Base-by-base conservation (phyloP, 1,140 invertebrate species). In the Hetaerina americana region DNA sequence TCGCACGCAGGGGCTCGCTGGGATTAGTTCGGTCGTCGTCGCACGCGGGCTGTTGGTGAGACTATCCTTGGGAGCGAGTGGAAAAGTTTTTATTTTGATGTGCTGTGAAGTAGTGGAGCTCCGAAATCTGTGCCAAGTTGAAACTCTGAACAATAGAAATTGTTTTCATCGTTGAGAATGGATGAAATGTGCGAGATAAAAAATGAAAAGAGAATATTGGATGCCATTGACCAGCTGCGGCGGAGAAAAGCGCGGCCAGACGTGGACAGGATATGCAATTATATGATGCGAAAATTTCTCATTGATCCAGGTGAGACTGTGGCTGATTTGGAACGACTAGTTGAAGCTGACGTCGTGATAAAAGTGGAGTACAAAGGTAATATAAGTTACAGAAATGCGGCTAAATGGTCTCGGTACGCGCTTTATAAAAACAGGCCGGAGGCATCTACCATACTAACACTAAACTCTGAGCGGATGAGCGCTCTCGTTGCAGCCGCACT, bases 341-440 rank as follows among this genome's bases (percentile, higher is more conserved):
- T 93, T 2, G 89, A 91, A 76, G 85, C 86, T 66, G 89, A 89
- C 78, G 87, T 88, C 73, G 89, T 94, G 15, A 87, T 92, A 71
- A 91, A 91, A 84, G 92, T 94, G 5, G 90, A 93, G 76, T 94
- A 93, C 80, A 94, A 94, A 81, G 91, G 92, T 74, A 91, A 87
- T 80, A 90, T 88, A 67, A 92, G 90, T 80, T 94, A 93, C 76
- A 83, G 92, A 75, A 93, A 92, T 81, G 90, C 91, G 8, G 87
- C 87, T n/a, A 89, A 89, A 80, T 90, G 87, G 84, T 84, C 85
- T 22, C 73, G 73, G 28, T 27, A 80, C 82, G 27, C 76, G 83
- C 6, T 83, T 26, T 84, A 85, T 74, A 84, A 81, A 75, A 84
- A 80, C 73, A 78, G 77, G 8, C 18, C 68, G 12, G 70, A 67